phyloP scores from a whole-genome alignment of 1,140 invertebrate species.

The Meteorus sp. region DNA sequence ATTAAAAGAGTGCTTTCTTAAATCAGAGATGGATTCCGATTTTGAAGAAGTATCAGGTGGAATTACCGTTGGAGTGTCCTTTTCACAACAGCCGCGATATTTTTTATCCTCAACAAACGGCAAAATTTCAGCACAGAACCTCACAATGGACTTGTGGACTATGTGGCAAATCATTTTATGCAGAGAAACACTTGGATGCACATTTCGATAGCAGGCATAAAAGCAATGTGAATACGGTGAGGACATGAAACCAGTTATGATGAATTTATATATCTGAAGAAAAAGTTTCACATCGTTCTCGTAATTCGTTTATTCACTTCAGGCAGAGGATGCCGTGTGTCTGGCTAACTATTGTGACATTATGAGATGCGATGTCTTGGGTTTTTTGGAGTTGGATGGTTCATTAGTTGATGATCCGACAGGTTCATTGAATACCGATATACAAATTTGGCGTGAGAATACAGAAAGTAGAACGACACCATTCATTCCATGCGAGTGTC shows the following conservation, averaged over 20 bases:
- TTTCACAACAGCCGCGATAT: constrained; percentile 86
- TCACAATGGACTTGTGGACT: constrained; percentile 89
- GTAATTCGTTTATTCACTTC: constrained; percentile 30
- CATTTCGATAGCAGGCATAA: constrained; percentile 91
- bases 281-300: constrained; percentile 13
- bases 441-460: constrained; percentile 59
- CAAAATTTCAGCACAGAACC: constrained; percentile 78
- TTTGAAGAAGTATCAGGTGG: constrained; percentile 80
- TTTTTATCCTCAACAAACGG: constrained; percentile 79
- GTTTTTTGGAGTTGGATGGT: constrained; percentile 69
- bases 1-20: too few species aligned
- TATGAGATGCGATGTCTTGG: constrained; percentile 88
- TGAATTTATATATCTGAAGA: too few species aligned
- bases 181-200: constrained; percentile 83
- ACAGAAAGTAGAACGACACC: constrained; percentile 47
- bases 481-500: constrained; percentile 28
- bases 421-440: constrained; percentile 69
- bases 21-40: constrained; percentile 89
- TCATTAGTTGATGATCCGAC: constrained; percentile 60
- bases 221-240: constrained; percentile 80
- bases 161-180: constrained; percentile 90
- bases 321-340: constrained; percentile 89
- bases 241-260: neutral
- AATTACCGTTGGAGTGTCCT: constrained; percentile 82
- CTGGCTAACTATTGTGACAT: constrained; percentile 93